A percentile compares a stretch with the other conserved stretches of the same genome.
Conservation (phyloP, 2,113 vertebrate species). For the Bambusicola thoracicus region DNA sequence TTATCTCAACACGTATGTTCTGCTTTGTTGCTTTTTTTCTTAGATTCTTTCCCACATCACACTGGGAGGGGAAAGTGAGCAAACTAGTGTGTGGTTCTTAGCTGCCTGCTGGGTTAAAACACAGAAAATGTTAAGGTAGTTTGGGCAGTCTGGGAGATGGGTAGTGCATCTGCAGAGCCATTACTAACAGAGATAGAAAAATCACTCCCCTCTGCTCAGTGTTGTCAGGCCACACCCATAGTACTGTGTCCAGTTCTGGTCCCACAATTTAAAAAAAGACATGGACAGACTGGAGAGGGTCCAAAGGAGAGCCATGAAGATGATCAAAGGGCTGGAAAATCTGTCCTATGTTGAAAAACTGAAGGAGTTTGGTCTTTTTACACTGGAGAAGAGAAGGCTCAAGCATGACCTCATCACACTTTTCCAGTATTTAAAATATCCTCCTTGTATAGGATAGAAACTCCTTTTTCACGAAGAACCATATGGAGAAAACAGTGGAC, state of each 20-base stretch:
- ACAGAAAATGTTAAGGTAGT: not conserved
- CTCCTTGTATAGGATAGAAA: not conserved
- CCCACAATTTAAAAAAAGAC: not conserved
- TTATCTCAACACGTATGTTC: too few relatives aligned
- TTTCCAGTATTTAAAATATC: not conserved
- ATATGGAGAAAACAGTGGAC: rapidly evolving
- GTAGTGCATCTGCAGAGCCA: not conserved
- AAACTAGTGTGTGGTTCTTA: not conserved
- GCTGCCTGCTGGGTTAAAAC: not conserved
- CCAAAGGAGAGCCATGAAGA: not conserved
- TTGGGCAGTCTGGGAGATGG: not conserved
- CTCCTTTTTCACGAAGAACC: not conserved
- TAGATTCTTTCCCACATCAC: too few relatives aligned
- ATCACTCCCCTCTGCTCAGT: not conserved
- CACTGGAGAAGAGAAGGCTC: not conserved
- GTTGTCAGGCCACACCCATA: not conserved
- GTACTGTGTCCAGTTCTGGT: not conserved
- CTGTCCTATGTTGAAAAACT: not conserved
- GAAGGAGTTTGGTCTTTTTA: not conserved
- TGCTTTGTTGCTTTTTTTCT: too few relatives aligned
- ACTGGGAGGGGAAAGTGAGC: too few relatives aligned
- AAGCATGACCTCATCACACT: not conserved
- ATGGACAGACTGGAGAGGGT: not conserved
- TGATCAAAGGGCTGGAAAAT: not conserved
- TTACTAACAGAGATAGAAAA: not conserved